Percentiles rank a stretch among this genome's conserved stretches.
phyloP scores from a whole-genome alignment of 2,797 vertebrate genomes.

The Acrossocheilus wenchowensis region DNA sequence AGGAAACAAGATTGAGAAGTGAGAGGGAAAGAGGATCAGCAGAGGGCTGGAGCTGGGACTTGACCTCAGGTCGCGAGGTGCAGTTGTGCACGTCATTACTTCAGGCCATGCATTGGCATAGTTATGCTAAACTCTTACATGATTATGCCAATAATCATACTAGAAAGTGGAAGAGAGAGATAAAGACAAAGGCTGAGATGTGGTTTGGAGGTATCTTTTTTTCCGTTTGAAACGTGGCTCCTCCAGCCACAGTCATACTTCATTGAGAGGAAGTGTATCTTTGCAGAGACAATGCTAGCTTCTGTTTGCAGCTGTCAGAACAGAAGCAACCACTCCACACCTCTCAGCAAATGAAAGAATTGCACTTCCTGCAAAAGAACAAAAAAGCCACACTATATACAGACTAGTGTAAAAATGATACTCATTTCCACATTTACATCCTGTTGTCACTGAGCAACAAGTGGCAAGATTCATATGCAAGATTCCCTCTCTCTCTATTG shows the following conservation, averaged over 20 bases:
- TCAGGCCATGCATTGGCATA: neutral
- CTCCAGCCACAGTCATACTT: conserved; percentile 24
- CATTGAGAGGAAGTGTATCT: conserved; percentile 47
- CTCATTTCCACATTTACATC: conserved; percentile 36
- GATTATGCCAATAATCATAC: neutral
- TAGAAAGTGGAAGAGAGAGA: neutral
- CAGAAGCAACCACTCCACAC: conserved; percentile 44
- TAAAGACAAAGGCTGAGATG: neutral
- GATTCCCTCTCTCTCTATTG: neutral
- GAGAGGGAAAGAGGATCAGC: too few species aligned
- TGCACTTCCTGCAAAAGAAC: conserved; percentile 42
- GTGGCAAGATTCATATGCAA: conserved; percentile 3
- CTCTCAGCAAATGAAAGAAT: conserved; percentile 14
- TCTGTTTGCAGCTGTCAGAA: conserved; percentile 57
- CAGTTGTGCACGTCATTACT: neutral
- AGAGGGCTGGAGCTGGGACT: neutral
- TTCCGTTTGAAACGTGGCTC: conserved; percentile 21
- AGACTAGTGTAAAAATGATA: conserved; percentile 27
- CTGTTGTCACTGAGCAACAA: conserved; percentile 17
- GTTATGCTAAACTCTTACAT: neutral
- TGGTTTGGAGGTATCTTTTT: conserved; percentile 35
- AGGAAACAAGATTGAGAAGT: neutral
- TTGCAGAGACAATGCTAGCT: conserved; percentile 34
- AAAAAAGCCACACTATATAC: conserved; percentile 41
- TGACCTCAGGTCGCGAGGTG: neutral